Evolutionary conservation across 2,888 invertebrate species (phyloP), one percentile per base, ranked within the genome.

Genomic region (Gymnosoma rotundatum): DNA sequence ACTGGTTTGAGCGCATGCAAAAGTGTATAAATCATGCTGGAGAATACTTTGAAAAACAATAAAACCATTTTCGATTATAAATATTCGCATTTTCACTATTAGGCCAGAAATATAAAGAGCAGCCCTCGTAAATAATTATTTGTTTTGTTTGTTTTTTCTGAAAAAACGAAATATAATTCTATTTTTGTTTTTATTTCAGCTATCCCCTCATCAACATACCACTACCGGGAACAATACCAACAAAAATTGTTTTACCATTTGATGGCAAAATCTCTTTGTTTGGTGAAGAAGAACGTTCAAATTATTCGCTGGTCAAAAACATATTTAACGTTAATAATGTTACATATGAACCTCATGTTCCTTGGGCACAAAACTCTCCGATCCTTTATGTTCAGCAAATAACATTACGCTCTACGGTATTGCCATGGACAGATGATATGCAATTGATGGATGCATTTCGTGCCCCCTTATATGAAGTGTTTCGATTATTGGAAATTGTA

Each of bases 361-460:
- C 94, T 50, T 94, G 94, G 94, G 93, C 94, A 0, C 94, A 94
- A 88, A 94, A 94, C 75, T 90, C 89, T 56, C 94, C 93, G 86
- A 93, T 94, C 86, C 93, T 96, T 67, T 96, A 95, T 91, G 94
- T 96, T 10, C 96, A 96, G 90, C 96, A 96, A 93, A 95, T 96
- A 86, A 94, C 96, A 63, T 92, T 96, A 89, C 94, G 95, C 89
- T 93, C 94, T 86, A 96, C 97, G 81, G 97, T 98, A 12, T 94
- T 96, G 84, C 98, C 98, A 76, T 98, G 98, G 98, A 94, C 94
- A 78, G 94, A 94, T 85, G 95, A 96, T 88, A 93, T 98, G 87
- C 95, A 95, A 87, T 93, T 97, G 88, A 96, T 96, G 90, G 98
- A 98, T 93, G 98, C 98, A 60, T 98, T 98, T 92, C 94, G 98